Conservation (phyloP, 2,888 invertebrate genomes). For the Hyposoter didymator region DNA sequence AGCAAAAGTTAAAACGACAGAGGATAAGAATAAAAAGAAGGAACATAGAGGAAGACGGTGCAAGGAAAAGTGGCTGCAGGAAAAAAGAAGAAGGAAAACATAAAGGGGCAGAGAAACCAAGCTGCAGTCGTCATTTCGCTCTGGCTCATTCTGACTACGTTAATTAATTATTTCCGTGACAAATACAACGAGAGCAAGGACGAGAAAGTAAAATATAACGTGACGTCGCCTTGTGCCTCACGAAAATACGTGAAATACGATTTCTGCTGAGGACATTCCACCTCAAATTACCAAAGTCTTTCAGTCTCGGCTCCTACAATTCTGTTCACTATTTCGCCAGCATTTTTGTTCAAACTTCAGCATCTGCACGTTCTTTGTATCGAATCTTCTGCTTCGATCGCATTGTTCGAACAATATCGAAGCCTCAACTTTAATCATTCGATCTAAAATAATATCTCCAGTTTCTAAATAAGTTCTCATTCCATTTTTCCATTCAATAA, state of each 20-base stretch:
- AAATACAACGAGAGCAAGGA: constrained; percentile 69
- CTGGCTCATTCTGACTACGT: constrained; percentile 64
- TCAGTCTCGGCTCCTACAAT: not conserved
- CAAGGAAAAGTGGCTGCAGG: not conserved
- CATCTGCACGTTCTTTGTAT: not conserved
- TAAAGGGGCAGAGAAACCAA: constrained; percentile 44
- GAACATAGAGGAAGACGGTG: constrained; percentile 14
- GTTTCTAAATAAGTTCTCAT: not conserved
- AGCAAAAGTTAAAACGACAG: constrained; percentile 23
- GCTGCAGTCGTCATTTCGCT: constrained; percentile 56
- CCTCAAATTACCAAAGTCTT: constrained; percentile 1
- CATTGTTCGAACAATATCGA: not conserved
- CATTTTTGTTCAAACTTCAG: not conserved
- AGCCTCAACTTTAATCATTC: not conserved
- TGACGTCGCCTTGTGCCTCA: constrained; percentile 49
- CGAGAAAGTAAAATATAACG: constrained; percentile 46
- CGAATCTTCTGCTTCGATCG: not conserved
- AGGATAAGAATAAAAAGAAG: constrained; percentile 7
- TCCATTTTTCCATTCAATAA: not conserved
- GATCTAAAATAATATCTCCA: not conserved
- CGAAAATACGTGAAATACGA: constrained; percentile 36
- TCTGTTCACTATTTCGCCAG: not conserved
- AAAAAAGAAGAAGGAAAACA: constrained; percentile 13
- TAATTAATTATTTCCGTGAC: constrained; percentile 81
- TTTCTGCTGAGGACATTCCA: not conserved